These are phyloP conservation scores for Plumapathes pennacea DNA, from an alignment of 92 coral and sea anemone genomes.

Conservation along the genomic window DNA sequence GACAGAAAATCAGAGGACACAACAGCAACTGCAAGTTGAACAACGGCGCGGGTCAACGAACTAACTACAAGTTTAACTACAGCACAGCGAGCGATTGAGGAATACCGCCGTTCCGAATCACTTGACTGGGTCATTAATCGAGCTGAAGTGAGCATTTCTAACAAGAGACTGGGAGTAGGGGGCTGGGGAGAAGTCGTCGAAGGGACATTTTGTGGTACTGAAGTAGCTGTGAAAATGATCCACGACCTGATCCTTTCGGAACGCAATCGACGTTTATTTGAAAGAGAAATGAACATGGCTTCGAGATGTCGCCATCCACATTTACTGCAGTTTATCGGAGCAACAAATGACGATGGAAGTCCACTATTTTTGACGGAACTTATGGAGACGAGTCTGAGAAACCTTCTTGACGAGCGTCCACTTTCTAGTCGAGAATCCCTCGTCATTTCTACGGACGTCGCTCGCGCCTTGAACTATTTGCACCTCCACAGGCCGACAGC, in stretches of 20 bases:
- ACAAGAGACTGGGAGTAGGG: slow-evolving; percentile 68
- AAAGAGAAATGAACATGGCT: slow-evolving; percentile 87
- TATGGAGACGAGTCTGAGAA: slow-evolving; percentile 64
- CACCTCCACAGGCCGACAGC: slow-evolving; percentile 69
- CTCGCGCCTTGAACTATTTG: slow-evolving; percentile 72
- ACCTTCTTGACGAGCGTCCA: slow-evolving; percentile 50
- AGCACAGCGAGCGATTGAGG: slow-evolving; percentile 53
- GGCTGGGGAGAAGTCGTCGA: slow-evolving; percentile 77
- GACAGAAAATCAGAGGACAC: no score
- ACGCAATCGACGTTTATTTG: slow-evolving; percentile 77
- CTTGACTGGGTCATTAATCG: slow-evolving; percentile 74
- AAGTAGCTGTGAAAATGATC: slow-evolving; percentile 83
- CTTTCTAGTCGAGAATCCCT: slow-evolving; percentile 37
- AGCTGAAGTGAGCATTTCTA: slow-evolving; percentile 58
- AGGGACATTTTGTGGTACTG: slow-evolving; percentile 67
- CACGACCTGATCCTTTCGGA: slow-evolving; percentile 77
- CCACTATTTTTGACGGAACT: slow-evolving; percentile 79
- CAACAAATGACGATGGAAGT: slow-evolving; percentile 68
- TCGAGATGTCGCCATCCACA: slow-evolving; percentile 85
- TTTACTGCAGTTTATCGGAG: slow-evolving; percentile 80
- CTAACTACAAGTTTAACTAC: slow-evolving; percentile 35
- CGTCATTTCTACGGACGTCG: slow-evolving; percentile 56
- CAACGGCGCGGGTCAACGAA: slow-evolving; percentile 30
- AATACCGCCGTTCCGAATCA: slow-evolving; percentile 24
- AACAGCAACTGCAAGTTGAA: slow-evolving; percentile 11